Evolutionary conservation across 2,113 vertebrate genomes (phyloP).

Genomic region (Columba livia): DNA sequence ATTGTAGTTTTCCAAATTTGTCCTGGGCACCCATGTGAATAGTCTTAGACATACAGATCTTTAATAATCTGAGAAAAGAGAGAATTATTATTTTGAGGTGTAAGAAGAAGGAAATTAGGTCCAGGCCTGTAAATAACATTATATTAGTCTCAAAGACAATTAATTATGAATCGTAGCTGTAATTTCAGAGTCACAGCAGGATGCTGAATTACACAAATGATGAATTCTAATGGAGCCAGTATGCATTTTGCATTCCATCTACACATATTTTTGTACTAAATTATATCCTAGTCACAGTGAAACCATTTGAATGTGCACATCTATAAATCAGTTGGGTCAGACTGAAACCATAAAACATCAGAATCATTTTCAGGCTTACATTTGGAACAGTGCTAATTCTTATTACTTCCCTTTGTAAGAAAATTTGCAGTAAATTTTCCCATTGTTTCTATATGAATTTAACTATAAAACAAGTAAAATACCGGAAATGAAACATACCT

Average conservation of each 20-base stretch:
- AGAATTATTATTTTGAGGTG: conserved; percentile 57
- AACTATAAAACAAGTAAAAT: neutral
- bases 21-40: neutral
- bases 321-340: conserved; percentile 39
- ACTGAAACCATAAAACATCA: conserved; percentile 31
- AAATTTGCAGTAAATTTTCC: neutral
- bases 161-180: conserved; percentile 71
- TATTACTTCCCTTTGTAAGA: neutral
- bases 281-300: conserved; percentile 16
- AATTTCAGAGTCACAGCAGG: conserved; percentile 72
- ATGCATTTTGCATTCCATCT: conserved; percentile 57
- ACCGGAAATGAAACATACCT: conserved; percentile 79
- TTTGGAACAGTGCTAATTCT: neutral
- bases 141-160: conserved; percentile 68
- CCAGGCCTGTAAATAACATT: conserved; percentile 65
- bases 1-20: conserved; percentile 35
- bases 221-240: conserved; percentile 56
- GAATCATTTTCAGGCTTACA: conserved; percentile 5
- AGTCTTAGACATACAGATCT: neutral
- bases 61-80: conserved; percentile 29
- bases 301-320: conserved; percentile 38
- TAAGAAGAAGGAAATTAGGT: conserved; percentile 60
- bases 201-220: conserved; percentile 58
- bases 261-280: conserved; percentile 38
- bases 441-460: neutral